A percentile compares a stretch with the other conserved stretches of the same genome.
Evolutionary conservation across 2,888 invertebrate genomes (phyloP).

Genomic region (Ischnura elegans): DNA sequence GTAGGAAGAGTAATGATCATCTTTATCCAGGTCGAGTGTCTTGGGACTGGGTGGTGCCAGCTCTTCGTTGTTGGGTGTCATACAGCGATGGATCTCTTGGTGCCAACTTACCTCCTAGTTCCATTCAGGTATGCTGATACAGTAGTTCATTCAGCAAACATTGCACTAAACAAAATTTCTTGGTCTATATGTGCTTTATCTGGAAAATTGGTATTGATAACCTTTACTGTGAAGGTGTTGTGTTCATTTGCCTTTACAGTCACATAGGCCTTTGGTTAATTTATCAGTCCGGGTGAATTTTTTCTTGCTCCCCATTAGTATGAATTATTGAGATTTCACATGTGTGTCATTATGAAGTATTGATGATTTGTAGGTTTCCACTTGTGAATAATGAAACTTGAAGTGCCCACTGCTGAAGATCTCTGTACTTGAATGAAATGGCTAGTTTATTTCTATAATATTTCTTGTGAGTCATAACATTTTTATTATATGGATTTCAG

Average conservation of each 20-base stretch:
- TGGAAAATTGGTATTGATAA: too few species aligned
- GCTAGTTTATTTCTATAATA: background rate
- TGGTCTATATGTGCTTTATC: too few species aligned
- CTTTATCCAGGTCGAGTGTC: slow-evolving; percentile 42
- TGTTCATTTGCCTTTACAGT: too few species aligned
- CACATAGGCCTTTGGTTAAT: too few species aligned
- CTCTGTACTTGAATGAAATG: background rate
- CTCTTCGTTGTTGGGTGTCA: slow-evolving; percentile 54
- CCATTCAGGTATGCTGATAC: slow-evolving; percentile 39
- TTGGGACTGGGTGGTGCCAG: slow-evolving; percentile 50
- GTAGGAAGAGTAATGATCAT: slow-evolving; percentile 55
- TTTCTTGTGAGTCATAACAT: background rate
- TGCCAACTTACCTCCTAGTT: slow-evolving; percentile 14
- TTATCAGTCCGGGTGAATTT: too few species aligned
- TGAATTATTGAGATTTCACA: too few species aligned
- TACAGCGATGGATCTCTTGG: slow-evolving; percentile 57
- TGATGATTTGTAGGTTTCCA: background rate
- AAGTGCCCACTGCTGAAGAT: background rate
- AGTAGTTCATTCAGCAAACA: too few species aligned
- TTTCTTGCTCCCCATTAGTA: too few species aligned
- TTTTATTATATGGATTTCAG: background rate
- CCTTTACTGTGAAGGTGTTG: too few species aligned
- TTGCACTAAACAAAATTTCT: too few species aligned
- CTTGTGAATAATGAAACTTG: background rate
- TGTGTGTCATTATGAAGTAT: background rate